Percentiles rank a stretch among this genome's conserved stretches.
These are phyloP conservation scores for Euleptes europaea DNA, from an alignment of 2,113 vertebrate genomes.

Conservation along the genomic window DNA sequence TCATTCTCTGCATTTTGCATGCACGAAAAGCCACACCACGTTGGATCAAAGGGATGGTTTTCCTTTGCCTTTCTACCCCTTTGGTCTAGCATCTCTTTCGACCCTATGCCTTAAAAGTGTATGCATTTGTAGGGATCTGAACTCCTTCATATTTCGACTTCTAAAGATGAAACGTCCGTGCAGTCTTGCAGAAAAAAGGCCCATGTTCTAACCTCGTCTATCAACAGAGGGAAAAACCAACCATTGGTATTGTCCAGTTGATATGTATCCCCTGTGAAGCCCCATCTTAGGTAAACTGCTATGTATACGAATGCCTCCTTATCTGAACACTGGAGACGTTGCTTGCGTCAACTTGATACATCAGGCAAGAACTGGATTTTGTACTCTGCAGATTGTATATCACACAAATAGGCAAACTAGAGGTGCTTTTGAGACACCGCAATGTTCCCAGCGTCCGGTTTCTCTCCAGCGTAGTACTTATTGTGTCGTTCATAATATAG, in stretches of 20 bases:
- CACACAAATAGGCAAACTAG: constrained; percentile 20
- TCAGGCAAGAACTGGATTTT: not conserved
- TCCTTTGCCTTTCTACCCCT: not conserved
- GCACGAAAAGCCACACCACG: not conserved
- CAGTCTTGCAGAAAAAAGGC: too few relatives aligned
- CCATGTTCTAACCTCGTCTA: too few relatives aligned
- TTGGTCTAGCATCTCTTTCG: not conserved
- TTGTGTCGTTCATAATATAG: constrained; percentile 37
- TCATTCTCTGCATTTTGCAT: too few relatives aligned
- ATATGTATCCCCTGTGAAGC: not conserved
- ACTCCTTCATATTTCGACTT: not conserved
- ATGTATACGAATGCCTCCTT: not conserved
- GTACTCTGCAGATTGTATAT: constrained; percentile 52
- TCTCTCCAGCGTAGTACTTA: constrained; percentile 21
- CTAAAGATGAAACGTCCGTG: too few relatives aligned
- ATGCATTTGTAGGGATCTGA: not conserved
- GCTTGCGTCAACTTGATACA: not conserved
- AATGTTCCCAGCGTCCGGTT: constrained; percentile 27
- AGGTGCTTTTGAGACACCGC: constrained; percentile 46
- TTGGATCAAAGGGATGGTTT: not conserved
- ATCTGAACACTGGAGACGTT: not conserved
- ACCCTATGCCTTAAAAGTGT: not conserved
- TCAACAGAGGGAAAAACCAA: too few relatives aligned
- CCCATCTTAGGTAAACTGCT: not conserved
- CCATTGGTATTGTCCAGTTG: too few relatives aligned